Evolutionary conservation across 1,140 invertebrate genomes (phyloP).

Genomic region (Grapholita molesta): DNA sequence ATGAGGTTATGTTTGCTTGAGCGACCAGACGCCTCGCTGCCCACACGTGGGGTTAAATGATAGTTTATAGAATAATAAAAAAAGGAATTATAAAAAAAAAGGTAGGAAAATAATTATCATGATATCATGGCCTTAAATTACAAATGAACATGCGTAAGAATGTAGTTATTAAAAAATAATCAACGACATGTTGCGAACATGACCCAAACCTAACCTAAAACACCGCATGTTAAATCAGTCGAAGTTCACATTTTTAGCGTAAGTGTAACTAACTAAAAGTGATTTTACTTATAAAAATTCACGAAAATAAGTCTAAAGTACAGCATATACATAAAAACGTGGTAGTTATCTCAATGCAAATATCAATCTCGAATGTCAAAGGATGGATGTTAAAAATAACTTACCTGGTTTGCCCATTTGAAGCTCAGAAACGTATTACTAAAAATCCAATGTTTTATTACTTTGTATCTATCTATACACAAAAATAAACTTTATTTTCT

Average conservation of each 20-base stretch:
- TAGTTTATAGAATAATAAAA: background rate
- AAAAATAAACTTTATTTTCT: conserved; percentile 50
- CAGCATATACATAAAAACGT: conserved; percentile 1
- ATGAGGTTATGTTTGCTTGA: conserved; percentile 1
- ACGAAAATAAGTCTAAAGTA: background rate
- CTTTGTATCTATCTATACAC: conserved; percentile 46
- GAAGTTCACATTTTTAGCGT: background rate
- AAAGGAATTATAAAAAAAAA: background rate
- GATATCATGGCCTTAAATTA: background rate
- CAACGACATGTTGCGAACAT: background rate
- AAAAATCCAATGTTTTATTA: background rate
- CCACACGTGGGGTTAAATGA: background rate
- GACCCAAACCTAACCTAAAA: background rate
- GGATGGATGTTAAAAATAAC: conserved; percentile 20
- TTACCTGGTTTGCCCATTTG: conserved; percentile 68
- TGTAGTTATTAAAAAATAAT: background rate
- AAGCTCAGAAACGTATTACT: conserved; percentile 3
- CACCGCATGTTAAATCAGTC: background rate
- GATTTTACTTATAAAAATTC: background rate
- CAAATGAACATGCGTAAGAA: background rate
- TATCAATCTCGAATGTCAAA: background rate
- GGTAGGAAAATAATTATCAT: background rate
- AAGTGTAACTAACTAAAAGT: background rate
- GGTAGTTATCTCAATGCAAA: background rate
- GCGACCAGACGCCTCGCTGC: background rate